Evolutionary conservation across 2,797 vertebrate genomes (phyloP), one percentile per base, ranked within the genome.

Genomic region (Picus viridis): DNA sequence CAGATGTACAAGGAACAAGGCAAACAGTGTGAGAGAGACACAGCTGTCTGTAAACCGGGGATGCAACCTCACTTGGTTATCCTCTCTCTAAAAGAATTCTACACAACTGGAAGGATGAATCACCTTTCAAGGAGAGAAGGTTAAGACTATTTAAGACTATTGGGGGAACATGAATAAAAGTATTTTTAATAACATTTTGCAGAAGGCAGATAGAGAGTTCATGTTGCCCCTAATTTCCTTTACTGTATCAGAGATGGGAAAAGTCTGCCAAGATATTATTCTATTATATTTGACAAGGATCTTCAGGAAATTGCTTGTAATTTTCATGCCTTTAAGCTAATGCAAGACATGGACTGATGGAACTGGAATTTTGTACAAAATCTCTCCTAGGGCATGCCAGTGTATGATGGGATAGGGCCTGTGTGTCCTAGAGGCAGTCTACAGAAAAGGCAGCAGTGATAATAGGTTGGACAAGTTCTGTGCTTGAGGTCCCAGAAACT

Each of bases 371-470:
- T 84, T 70, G 32, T 70, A 20, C 6, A 47, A 20, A 75, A 76
- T 15, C 16, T 87, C 27, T 78, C 16, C 54, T n/a, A 53, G 12
- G 15, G 8, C 17, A 9, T 43, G 8, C 20, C 68, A 34, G 1
- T 9, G 8, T 16, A 22, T 7, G 3, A 63, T 12, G 34, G 32
- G 47, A 29, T 20, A 63, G 16, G 22, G 10, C 4, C 19, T 59
- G 19, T 0, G 0, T 47, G 24, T 39, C 24, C 27, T 59, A 32
- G 22, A 77, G 43, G 18, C 5, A 43, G 22, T 26, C 6, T 43
- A 5, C 56, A 73, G 72, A 45, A 79, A 54, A 85, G 16, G 12
- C 69, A 62, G 32, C 12, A 22, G 4, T 58, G 34, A 41, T 39
- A 61, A 10, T 2, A 6, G 12, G 6, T 36, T 7, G 0, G 30